These are phyloP conservation scores for Heliconius erato DNA, from an alignment of 2,888 invertebrate species.

Conservation along the genomic window DNA sequence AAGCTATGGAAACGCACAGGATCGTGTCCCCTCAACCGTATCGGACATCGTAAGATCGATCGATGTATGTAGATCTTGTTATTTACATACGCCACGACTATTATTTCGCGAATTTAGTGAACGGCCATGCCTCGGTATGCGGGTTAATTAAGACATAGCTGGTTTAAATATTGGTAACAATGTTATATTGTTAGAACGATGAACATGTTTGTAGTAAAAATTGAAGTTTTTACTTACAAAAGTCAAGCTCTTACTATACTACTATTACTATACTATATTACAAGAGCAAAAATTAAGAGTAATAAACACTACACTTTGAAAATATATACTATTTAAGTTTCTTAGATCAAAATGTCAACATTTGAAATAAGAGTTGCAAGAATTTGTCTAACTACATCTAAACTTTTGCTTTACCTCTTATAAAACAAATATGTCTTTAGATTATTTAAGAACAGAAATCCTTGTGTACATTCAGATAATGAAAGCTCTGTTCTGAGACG, in stretches of 20 bases:
- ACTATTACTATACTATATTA: too few relatives aligned
- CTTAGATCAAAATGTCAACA: too few relatives aligned
- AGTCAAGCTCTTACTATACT: too few relatives aligned
- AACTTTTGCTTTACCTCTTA: too few relatives aligned
- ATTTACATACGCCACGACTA: conserved; percentile 81
- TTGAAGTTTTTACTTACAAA: too few relatives aligned
- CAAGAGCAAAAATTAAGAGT: too few relatives aligned
- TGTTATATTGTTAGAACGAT: background rate
- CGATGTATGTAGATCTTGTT: conserved; percentile 80
- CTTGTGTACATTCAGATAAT: background rate
- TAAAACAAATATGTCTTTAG: background rate
- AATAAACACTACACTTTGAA: too few relatives aligned
- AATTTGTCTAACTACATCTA: background rate
- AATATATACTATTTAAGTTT: too few relatives aligned
- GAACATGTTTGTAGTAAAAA: background rate
- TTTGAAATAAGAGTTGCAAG: too few relatives aligned
- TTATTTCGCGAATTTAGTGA: conserved; percentile 76
- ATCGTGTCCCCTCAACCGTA: conserved; percentile 61
- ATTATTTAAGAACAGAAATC: background rate
- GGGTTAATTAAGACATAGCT: conserved; percentile 42
- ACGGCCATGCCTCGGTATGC: conserved; percentile 52
- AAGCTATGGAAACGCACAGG: conserved; percentile 36
- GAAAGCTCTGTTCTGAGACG: too few relatives aligned
- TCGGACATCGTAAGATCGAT: conserved; percentile 70
- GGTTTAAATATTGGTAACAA: background rate